Base-by-base conservation (phyloP, 2,797 vertebrate species). In the Strix occidentalis region DNA sequence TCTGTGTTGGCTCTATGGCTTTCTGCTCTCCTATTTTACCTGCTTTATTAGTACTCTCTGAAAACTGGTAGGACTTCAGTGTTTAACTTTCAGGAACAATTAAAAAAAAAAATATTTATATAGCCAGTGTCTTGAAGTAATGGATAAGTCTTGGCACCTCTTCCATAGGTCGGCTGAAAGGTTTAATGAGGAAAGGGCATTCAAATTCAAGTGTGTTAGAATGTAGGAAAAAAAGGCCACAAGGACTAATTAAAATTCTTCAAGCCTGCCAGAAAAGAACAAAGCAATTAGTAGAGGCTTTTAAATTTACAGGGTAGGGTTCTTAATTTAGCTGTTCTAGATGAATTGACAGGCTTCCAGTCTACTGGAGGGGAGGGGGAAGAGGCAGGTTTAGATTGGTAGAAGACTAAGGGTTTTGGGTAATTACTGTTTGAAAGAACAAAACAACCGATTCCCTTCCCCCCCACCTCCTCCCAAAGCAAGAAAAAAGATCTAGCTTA, bases 241-340 rank as follows among this genome's bases (percentile, higher is more conserved):
- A 82, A 85, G 23, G 89, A 51, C 19, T 56, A 79, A 93, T 83
- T 77, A 90, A 78, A 91, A 61, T 89, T 70, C 68, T 85, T 91
- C 53, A 75, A 71, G 58, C 57, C 45, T 90, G 31, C 69, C 69
- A 77, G 71, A 56, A 95, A 53, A 89, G 39, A 93, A 68, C 60
- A 90, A 91, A 78, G 57, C 61, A 83, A 81, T 94, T 95, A 80
- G 56, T 31, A 80, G 61, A 68, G 41, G 12, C 23, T 93, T 96
- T 85, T 58, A 74, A 77, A 87, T 37, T 70, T 90, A 64, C 2
- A 12, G 84, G 53, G 45, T 26, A 53, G 41, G 11, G 37, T 75
- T 78, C 48, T 74, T 56, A 74, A 56, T 89, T 87, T 66, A 70
- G 28, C 56, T 66, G 6, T 74, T 92, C 29, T 54, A n/a, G 78